Base-by-base conservation (phyloP, 2,888 invertebrate genomes). In the Drosophila infuscata region DNA sequence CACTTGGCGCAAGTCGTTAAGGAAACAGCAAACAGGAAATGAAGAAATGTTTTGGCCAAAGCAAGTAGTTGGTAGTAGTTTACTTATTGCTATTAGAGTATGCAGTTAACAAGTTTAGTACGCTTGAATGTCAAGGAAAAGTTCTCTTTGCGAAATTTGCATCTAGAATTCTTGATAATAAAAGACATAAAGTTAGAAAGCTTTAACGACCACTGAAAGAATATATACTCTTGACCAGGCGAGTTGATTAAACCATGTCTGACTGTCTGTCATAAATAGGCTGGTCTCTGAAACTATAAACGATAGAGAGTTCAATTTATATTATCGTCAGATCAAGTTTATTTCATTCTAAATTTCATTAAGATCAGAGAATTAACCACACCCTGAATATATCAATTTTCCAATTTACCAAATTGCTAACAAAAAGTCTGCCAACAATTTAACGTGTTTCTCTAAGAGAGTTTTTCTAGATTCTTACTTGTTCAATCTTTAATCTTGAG, bases 11-110 rank as follows among this genome's bases (percentile, higher is more conserved):
- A 58, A 54, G 59, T 70, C 54, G 65, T 76, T 29, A 59, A n/a
- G 36, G 36, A 7, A 20, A 25, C 25, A 25, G 29, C 38, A 25
- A 65, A 64, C 41, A 63, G 74, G 59, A 75, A 76, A 76, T 70
- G 49, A 53, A 61, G 36, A 38, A 54, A 49, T 54, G 41, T 53
- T 20, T 43, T 25, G 32, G 25, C 25, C 49, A 29, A 67, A 48
- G 54, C 32, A 56, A 38, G 25, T 25, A 3, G 25, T 25, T 25
- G 25, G 25, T 25, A 25, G 25, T 25, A 25, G 25, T 38, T 36
- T 15, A 17, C 0, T 15, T 53, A 63, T 53, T n/a, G 25, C 38
- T 7, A 49, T 30, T 25, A 15, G 9, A 3, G 0, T 29, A 1
- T 7, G 15, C n/a, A 49, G 49, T 3, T 43, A 53, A 35, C 11